Evolutionary conservation across 2,888 invertebrate genomes (phyloP).

Genomic region (Parnassius smintheus): DNA sequence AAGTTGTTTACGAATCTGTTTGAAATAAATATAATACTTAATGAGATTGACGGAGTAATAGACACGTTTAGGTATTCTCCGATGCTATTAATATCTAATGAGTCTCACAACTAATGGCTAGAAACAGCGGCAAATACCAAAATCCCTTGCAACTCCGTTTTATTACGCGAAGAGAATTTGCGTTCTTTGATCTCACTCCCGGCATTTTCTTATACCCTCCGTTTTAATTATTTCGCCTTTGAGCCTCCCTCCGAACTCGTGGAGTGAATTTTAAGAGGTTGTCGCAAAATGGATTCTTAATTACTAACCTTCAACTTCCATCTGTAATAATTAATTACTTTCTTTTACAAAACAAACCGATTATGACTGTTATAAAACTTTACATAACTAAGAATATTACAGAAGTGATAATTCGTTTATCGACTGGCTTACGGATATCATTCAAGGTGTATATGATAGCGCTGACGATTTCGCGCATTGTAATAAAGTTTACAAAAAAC

Average conservation of each 20-base stretch:
- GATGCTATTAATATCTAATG: constrained; percentile 26
- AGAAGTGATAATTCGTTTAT: constrained; percentile 27
- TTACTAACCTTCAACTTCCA: constrained; percentile 65
- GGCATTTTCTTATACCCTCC: constrained; percentile 71
- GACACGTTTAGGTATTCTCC: constrained; percentile 12
- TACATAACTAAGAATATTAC: background rate
- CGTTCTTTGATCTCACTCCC: constrained; percentile 69
- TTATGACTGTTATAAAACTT: constrained; percentile 8
- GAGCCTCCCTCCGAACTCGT: constrained; percentile 60
- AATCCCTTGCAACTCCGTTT: constrained; percentile 58
- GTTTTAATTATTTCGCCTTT: constrained; percentile 78
- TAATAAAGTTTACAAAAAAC: constrained; percentile 18
- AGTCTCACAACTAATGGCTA: constrained; percentile 29
- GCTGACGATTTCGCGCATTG: constrained; percentile 38
- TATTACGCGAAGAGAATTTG: constrained; percentile 65
- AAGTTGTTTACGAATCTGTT: too few species aligned
- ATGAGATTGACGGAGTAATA: background rate
- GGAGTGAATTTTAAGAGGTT: constrained; percentile 77
- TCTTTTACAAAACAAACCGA: constrained; percentile 29
- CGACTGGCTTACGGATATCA: constrained; percentile 32
- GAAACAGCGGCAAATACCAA: constrained; percentile 42
- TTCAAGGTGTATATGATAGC: constrained; percentile 38
- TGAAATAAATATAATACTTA: too few species aligned
- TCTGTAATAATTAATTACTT: constrained; percentile 74
- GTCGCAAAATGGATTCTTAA: constrained; percentile 77